Conservation (phyloP, 1,140 invertebrate species). For the Aphis craccivora region DNA sequence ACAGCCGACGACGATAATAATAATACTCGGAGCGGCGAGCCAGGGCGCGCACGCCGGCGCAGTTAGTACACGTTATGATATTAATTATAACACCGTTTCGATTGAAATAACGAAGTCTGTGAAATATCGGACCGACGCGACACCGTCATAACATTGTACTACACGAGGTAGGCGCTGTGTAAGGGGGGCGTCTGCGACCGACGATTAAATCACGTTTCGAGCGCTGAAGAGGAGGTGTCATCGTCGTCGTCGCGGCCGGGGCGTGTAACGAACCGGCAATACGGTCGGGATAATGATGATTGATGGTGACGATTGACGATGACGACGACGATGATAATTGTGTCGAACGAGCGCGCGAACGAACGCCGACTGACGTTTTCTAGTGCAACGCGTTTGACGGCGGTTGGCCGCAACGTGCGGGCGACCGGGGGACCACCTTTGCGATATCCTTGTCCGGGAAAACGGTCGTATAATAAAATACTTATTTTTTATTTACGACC, state of each 20-base stretch:
- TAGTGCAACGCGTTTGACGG: conserved; percentile 2
- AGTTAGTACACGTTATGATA: neutral
- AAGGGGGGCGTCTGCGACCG: neutral
- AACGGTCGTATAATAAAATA: neutral
- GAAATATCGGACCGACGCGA: neutral
- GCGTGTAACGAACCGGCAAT: conserved; percentile 3
- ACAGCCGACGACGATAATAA: neutral
- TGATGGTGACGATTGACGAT: neutral
- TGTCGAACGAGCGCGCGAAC: neutral
- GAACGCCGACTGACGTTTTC: neutral
- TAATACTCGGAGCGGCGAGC: neutral
- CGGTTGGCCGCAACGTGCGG: too few species aligned
- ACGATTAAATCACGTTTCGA: neutral
- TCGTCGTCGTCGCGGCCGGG: neutral
- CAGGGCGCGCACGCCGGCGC: neutral
- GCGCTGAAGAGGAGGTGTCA: neutral
- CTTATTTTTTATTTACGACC: neutral
- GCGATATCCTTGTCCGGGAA: neutral
- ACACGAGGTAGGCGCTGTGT: too few species aligned
- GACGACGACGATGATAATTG: neutral
- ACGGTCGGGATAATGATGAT: neutral
- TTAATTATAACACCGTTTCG: neutral
- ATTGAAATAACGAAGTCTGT: neutral
- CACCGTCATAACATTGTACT: neutral
- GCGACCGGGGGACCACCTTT: neutral